A percentile compares a stretch with the other conserved stretches of the same genome.
phyloP scores from a whole-genome alignment of 2,888 invertebrate species.

The Sycophila texana region DNA sequence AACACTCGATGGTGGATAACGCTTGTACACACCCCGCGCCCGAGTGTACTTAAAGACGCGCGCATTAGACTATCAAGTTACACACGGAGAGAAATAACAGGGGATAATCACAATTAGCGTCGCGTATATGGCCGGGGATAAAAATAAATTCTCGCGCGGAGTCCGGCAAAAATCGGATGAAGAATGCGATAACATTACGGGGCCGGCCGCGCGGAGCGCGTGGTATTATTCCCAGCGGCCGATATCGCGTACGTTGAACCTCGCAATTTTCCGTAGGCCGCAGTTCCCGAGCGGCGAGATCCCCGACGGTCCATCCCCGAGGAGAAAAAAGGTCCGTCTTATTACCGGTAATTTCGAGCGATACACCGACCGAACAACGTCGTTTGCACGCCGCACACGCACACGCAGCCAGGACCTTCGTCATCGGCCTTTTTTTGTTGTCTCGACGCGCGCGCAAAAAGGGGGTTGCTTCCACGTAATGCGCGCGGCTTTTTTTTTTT shows the following conservation, averaged over 20 bases:
- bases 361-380: neutral
- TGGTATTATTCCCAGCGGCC: constrained; percentile 13
- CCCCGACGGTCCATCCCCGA: neutral
- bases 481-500: neutral
- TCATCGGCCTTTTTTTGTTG: neutral
- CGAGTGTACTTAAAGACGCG: no score
- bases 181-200: constrained; percentile 21
- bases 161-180: constrained; percentile 14
- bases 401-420: neutral
- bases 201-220: neutral
- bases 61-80: no score
- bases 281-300: no score
- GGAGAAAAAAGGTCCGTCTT: constrained; percentile 25
- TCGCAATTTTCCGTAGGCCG: constrained; percentile 23
- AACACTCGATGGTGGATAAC: no score
- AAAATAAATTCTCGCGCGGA: neutral
- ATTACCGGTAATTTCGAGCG: constrained; percentile 42
- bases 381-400: constrained; percentile 12
- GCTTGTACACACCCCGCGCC: no score
- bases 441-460: no score
- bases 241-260: constrained; percentile 16
- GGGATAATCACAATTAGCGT: no score
- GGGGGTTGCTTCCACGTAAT: neutral
- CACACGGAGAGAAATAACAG: no score
- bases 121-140: no score